phyloP scores from a whole-genome alignment of 2,113 vertebrate species.

The Callocephalon fimbriatum region DNA sequence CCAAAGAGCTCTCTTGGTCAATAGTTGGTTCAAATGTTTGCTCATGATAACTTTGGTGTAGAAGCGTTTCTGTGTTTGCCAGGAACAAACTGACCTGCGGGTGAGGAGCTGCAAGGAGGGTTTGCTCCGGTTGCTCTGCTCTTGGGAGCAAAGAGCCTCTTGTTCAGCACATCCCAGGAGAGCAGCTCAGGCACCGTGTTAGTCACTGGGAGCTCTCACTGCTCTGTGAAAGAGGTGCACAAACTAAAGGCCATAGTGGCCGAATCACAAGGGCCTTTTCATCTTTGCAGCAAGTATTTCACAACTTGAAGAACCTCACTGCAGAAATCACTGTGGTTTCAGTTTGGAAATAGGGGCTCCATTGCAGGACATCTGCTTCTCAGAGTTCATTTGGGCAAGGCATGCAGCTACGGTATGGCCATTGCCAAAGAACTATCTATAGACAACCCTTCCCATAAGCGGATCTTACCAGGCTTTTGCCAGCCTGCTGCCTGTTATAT shows the following conservation, averaged over 20 bases:
- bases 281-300: neutral
- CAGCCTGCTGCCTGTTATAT: neutral
- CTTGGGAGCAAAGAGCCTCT: neutral
- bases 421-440: neutral
- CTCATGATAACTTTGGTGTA: neutral
- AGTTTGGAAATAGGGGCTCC: neutral
- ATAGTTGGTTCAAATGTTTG: neutral
- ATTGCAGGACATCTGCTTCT: rapidly evolving
- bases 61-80: neutral
- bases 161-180: neutral
- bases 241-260: rapidly evolving
- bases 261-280: neutral
- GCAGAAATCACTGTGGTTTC: neutral
- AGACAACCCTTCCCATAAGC: neutral
- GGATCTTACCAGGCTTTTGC: too few relatives aligned
- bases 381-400: neutral
- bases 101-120: neutral
- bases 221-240: neutral
- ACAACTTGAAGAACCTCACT: neutral
- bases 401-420: rapidly evolving
- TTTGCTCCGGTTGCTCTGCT: neutral
- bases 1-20: neutral
- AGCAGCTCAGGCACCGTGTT: rapidly evolving
- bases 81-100: neutral
- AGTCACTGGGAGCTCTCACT: rapidly evolving